Conservation (phyloP, 2,113 vertebrate species). For the Platysteira castanea region DNA sequence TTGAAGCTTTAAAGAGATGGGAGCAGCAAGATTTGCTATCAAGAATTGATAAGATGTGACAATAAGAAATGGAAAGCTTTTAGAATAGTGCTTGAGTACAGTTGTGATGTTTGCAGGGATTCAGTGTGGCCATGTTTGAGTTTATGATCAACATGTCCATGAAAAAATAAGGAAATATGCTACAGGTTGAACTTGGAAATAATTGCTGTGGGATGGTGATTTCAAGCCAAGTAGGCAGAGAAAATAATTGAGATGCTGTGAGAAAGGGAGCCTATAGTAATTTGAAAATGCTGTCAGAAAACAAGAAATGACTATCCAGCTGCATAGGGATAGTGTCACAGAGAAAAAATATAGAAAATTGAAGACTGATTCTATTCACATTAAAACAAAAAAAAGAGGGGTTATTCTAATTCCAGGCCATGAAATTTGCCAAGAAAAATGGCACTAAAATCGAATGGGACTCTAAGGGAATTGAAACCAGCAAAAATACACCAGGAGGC, state of each 20-base stretch:
- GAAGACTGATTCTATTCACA: background rate
- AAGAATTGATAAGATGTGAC: accelerated
- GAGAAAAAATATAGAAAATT: background rate
- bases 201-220: background rate
- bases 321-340: background rate
- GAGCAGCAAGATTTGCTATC: background rate
- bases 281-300: background rate
- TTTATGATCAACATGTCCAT: background rate
- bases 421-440: background rate
- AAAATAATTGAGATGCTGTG: background rate
- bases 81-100: background rate
- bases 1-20: background rate
- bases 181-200: background rate
- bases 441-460: background rate
- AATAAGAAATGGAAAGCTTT: background rate
- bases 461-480: background rate
- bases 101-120: background rate
- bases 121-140: background rate
- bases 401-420: background rate
- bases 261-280: background rate
- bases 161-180: background rate
- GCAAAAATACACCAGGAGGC: background rate
- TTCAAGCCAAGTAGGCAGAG: background rate
- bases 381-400: background rate
- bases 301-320: background rate